These are phyloP conservation scores for Malthinus seriepunctatus DNA, from an alignment of 2,888 invertebrate genomes.

Conservation along the genomic window DNA sequence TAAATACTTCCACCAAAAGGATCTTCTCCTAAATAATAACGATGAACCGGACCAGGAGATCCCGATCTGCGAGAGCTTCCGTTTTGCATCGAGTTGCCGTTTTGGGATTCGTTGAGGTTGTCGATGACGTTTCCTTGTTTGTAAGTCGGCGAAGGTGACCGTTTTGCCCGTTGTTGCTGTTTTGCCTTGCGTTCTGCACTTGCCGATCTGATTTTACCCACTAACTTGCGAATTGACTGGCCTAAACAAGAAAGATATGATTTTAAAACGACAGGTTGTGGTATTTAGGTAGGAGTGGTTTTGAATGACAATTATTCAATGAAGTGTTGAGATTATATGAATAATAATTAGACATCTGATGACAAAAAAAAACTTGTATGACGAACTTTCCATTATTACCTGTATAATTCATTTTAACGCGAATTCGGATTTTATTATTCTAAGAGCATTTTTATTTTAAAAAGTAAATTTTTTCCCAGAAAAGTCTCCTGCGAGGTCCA, in stretches of 20 bases:
- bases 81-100: constrained; percentile 38
- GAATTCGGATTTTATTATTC: too few species aligned
- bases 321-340: background rate
- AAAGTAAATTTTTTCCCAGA: too few species aligned
- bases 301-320: constrained; percentile 15
- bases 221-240: constrained; percentile 79
- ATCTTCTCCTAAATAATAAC: constrained; percentile 86
- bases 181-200: constrained; percentile 69
- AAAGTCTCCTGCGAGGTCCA: too few species aligned
- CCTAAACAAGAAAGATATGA: constrained; percentile 57
- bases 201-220: constrained; percentile 80
- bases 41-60: constrained; percentile 65
- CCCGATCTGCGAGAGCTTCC: constrained; percentile 42
- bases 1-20: constrained; percentile 83
- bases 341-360: background rate
- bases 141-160: constrained; percentile 64
- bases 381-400: background rate
- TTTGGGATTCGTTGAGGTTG: constrained; percentile 51
- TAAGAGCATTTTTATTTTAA: too few species aligned
- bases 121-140: constrained; percentile 61
- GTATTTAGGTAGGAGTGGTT: constrained; percentile 24
- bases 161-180: constrained; percentile 55
- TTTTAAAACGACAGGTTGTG: constrained; percentile 14
- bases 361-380: background rate
- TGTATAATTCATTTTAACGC: background rate